Evolutionary conservation across 2,797 vertebrate genomes (phyloP), one percentile per base, ranked within the genome.

Genomic region (Syndactyla subalaris): DNA sequence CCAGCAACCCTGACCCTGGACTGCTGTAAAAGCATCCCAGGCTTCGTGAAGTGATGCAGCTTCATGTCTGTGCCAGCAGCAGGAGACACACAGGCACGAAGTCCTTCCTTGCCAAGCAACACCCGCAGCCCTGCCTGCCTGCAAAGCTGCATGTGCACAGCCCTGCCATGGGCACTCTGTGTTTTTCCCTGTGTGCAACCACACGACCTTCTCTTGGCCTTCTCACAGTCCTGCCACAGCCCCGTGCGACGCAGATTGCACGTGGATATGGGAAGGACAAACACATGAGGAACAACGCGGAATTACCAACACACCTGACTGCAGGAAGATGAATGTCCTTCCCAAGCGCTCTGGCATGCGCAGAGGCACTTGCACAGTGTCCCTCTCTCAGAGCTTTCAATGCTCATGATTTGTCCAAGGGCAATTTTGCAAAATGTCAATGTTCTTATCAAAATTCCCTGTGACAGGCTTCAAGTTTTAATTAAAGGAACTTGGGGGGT

Each of bases 121-220:
- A 3, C 5, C 39, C 1, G 2, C 46, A 74, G 45, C 71, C 39
- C 45, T 30, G 9, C 2, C 2, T 10, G 23, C 29, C 17, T 1
- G 16, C 67, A 3, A 23, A 72, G 81, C 78, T 1, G 0, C 0
- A 29, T 1, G 19, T 1, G 7, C 27, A 0, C 32, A 17, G 51
- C 7, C 2, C 71, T 29, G 49, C 2, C 4, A 12, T 0, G 4
- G 5, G 39, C 13, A 0, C 0, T 2, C 43, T 32, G 62, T 17
- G 0, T 45, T 45, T 61, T 10, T 23, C 58, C 49, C 38, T 7
- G 8, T 9, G 51, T 23, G 61, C 57, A n/a, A 1, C 54, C 55
- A 32, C 3, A 4, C 3, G 3, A 82, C 78, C 57, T 94, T 87
- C 84, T 41, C 54, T 8, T 16, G 55, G 63, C 68, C 58, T 76